These are phyloP conservation scores for Epinephelus cyanopodus DNA, from an alignment of 2,113 vertebrate genomes.

Conservation along the genomic window DNA sequence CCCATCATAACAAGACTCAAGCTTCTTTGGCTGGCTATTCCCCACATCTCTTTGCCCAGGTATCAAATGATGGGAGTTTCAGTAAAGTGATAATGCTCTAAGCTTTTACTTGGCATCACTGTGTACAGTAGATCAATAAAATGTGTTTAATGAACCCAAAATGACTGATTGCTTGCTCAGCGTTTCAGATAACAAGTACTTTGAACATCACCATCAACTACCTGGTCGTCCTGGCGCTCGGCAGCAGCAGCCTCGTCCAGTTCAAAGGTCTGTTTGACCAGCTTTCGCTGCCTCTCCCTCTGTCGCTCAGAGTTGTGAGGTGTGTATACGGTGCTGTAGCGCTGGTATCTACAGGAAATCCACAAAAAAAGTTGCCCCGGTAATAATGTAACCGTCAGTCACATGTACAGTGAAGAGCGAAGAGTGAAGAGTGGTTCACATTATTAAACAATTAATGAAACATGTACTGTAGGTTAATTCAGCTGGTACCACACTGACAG, in stretches of 20 bases:
- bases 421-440: constrained; percentile 14
- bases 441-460: constrained; percentile 44
- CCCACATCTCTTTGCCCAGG: constrained; percentile 5
- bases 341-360: constrained; percentile 85
- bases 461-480: constrained; percentile 24
- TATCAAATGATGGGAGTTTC: constrained; percentile 16
- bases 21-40: neutral
- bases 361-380: neutral
- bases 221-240: constrained; percentile 89
- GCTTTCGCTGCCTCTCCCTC: constrained; percentile 88
- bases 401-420: neutral
- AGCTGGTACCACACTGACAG: neutral
- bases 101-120: constrained; percentile 12
- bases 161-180: neutral
- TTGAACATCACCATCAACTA: constrained; percentile 49
- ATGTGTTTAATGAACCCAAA: constrained; percentile 19
- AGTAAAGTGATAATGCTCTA: neutral
- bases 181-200: constrained; percentile 6
- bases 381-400: constrained; percentile 42
- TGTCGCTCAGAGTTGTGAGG: constrained; percentile 88
- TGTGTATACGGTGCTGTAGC: constrained; percentile 84
- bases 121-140: neutral
- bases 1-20: constrained; percentile 9
- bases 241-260: constrained; percentile 84
- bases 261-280: constrained; percentile 90